Percentiles rank a stretch among this genome's conserved stretches.
Conservation (phyloP, 2,888 invertebrate species). For the Julus scanicus region DNA sequence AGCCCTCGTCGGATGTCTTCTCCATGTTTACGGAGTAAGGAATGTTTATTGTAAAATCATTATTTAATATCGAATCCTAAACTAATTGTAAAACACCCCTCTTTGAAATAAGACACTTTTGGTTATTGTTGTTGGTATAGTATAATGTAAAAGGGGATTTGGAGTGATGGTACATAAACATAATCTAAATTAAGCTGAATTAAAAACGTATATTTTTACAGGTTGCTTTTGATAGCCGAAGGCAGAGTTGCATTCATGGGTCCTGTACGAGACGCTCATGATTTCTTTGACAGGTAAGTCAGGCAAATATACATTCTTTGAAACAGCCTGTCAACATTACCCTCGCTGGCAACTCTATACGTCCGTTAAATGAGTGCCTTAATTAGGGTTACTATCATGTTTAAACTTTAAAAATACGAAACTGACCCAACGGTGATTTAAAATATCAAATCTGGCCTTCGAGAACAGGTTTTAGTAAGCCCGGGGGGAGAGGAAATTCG, state of each 20-base stretch:
- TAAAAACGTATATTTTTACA: constrained; percentile 56
- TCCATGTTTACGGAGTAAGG: constrained; percentile 64
- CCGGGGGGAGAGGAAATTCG: not conserved
- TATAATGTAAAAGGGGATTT: too few species aligned
- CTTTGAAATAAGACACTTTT: too few species aligned
- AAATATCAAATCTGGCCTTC: not conserved
- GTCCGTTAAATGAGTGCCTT: not conserved
- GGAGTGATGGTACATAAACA: too few species aligned
- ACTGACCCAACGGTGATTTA: not conserved
- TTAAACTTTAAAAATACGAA: not conserved
- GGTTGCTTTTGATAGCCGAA: constrained; percentile 69
- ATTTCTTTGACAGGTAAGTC: constrained; percentile 65
- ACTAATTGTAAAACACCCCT: too few species aligned
- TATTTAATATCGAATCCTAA: too few species aligned
- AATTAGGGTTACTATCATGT: not conserved
- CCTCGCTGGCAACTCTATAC: too few species aligned
- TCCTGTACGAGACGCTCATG: constrained; percentile 64
- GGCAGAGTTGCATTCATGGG: constrained; percentile 70
- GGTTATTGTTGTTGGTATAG: too few species aligned
- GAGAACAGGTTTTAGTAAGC: not conserved
- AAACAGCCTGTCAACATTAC: too few species aligned
- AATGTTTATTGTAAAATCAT: constrained; percentile 1
- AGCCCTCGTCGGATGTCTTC: constrained; percentile 70
- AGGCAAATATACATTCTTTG: not conserved
- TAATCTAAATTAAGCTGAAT: not conserved